A percentile compares a stretch with the other conserved stretches of the same genome.
phyloP scores from a whole-genome alignment of 2,113 vertebrate genomes.

The Labrus mixtus region DNA sequence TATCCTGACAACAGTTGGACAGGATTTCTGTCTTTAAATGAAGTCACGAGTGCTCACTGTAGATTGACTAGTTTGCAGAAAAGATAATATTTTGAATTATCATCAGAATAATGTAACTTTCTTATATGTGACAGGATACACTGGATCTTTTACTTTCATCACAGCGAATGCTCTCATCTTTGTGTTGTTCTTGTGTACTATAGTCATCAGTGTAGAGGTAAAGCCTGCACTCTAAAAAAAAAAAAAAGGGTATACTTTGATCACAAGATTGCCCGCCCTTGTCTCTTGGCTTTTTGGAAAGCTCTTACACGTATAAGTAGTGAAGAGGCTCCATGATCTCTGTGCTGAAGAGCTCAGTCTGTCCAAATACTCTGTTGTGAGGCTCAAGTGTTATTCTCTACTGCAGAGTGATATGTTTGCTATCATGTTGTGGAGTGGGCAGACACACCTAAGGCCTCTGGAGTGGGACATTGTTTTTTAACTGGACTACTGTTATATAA shows the following conservation, averaged over 20 bases:
- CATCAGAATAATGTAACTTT: neutral
- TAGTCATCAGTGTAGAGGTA: conserved; percentile 38
- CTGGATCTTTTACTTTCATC: conserved; percentile 11
- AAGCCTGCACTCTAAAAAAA: conserved; percentile 22
- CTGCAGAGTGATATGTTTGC: conserved; percentile 35
- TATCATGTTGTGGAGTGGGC: conserved; percentile 20
- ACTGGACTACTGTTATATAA: neutral
- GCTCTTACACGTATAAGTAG: conserved; percentile 42
- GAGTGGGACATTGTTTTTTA: neutral
- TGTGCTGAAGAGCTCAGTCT: conserved; percentile 30
- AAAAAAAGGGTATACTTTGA: conserved; percentile 46
- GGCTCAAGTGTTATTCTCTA: conserved; percentile 42
- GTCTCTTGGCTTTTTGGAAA: conserved; percentile 55
- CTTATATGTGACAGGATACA: neutral
- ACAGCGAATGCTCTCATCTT: conserved; percentile 21
- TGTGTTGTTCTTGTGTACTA: conserved; percentile 15
- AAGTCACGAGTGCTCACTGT: neutral
- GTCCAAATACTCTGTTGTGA: conserved; percentile 48
- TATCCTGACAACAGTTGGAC: neutral
- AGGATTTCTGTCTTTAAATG: neutral
- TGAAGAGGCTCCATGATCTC: conserved; percentile 56
- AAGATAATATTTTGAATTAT: neutral
- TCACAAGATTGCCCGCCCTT: conserved; percentile 42
- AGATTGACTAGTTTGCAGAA: neutral
- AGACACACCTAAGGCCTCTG: conserved; percentile 10